Base-by-base conservation (phyloP, 2,113 vertebrate genomes). In the Baryphthengus martii region DNA sequence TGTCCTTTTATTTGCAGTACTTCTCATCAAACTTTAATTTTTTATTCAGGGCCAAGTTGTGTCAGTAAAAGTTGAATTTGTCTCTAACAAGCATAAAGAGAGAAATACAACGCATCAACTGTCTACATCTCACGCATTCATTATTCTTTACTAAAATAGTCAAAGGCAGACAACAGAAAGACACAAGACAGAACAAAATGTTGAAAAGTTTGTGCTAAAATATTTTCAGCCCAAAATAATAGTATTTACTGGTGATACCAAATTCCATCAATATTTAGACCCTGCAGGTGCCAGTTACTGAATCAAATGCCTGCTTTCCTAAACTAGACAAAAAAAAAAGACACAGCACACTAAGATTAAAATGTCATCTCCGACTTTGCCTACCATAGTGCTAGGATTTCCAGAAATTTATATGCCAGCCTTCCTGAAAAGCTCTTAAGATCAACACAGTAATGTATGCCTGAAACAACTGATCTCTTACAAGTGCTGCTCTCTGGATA, bases 381-480 rank as follows among this genome's bases (percentile, higher is more conserved):
- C n/a, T 72, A 47, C 50, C 72, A 24, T 6, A 26, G 50, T 47
- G 31, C 88, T 95, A 53, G n/a, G 82, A 90, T 94, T 96, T 88
- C 50, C 88, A 88, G 53, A 92, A 49, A 92, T 94, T 86, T 59
- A 89, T 73, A 71, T 82, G 86, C 74, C 93, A 88, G 75, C 37
- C 44, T 42, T 92, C 80, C 88, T 93, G 89, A 94, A 96, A 95
- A 97, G 79, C 87, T 90, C 86, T 87, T 88, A 81, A 63, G 50
- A 92, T 80, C 76, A 90, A 13, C 10, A 15, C 72, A 80, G 63
- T 80, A 44, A 65, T 0, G 4, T 3, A 40, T 35, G 52, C 70
- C 92, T 95, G 91, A 97, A 96, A 96, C 70, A 97, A 94, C 78
- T 75, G 93, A 95, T 83, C 85, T 86, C 79, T 88, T 81, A 53